A percentile compares a stretch with the other conserved stretches of the same genome.
Conservation (phyloP, 2,113 vertebrate species). For the Xyliphius kryptos region DNA sequence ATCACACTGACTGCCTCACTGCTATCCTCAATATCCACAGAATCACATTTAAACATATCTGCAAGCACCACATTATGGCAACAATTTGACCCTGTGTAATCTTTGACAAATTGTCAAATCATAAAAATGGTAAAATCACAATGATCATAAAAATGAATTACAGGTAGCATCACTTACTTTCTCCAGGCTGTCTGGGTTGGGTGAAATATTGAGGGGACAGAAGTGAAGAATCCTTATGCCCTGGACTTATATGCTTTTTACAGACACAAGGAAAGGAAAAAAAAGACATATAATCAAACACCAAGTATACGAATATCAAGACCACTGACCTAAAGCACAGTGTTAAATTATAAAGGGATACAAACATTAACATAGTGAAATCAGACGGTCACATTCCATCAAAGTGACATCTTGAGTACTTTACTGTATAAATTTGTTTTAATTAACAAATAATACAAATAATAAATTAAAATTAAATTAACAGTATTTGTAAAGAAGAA, state of each 20-base stretch:
- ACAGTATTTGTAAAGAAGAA: too few species aligned
- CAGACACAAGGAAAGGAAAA: background rate
- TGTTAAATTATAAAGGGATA: background rate
- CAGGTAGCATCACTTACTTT: slow-evolving; percentile 19
- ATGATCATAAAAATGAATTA: too few species aligned
- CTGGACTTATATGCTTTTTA: slow-evolving; percentile 17
- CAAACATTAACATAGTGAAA: too few species aligned
- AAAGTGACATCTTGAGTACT: too few species aligned
- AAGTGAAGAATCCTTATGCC: slow-evolving; percentile 10
- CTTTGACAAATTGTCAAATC: too few species aligned
- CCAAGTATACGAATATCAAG: too few species aligned
- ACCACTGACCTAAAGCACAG: too few species aligned
- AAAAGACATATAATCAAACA: background rate
- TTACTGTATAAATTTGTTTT: too few species aligned
- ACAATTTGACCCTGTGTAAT: too few species aligned
- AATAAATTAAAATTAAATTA: too few species aligned
- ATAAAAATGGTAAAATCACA: background rate
- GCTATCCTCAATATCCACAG: slow-evolving; percentile 20
- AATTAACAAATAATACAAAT: too few species aligned
- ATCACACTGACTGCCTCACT: slow-evolving; percentile 5
- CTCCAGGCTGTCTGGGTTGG: background rate
- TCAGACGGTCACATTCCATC: too few species aligned
- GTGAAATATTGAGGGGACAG: slow-evolving; percentile 26
- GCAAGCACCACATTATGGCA: background rate
- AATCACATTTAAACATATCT: slow-evolving; percentile 16